Percentiles rank a stretch among this genome's conserved stretches.
Conservation (phyloP, 2,888 invertebrate species). For the Gryllus longicercus region DNA sequence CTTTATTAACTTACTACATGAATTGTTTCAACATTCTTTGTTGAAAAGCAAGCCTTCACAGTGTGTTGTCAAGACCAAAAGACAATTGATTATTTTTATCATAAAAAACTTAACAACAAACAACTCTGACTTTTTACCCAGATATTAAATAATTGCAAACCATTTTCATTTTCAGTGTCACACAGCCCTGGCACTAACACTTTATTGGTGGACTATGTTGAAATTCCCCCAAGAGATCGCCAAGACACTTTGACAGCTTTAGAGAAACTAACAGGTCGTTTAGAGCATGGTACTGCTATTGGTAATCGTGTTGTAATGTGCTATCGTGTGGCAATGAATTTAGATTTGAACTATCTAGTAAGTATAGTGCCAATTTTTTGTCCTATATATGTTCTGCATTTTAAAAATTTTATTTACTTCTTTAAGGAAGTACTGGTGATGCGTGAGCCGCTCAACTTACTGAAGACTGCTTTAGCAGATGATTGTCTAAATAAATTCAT, state of each 20-base stretch:
- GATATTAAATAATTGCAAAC: too few relatives aligned
- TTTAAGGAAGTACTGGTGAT: constrained; percentile 55
- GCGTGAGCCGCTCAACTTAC: constrained; percentile 51
- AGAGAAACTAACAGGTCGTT: constrained; percentile 52
- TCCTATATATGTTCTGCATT: neutral
- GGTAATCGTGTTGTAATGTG: constrained; percentile 56
- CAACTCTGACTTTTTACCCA: too few relatives aligned
- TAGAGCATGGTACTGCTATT: constrained; percentile 53
- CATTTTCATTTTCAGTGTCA: constrained; percentile 38
- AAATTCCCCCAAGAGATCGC: constrained; percentile 39
- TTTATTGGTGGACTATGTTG: constrained; percentile 30
- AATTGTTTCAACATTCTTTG: too few relatives aligned
- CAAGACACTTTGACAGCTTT: constrained; percentile 47
- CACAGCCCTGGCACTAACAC: constrained; percentile 38
- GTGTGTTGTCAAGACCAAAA: too few relatives aligned
- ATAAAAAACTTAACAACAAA: too few relatives aligned
- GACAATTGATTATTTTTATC: too few relatives aligned
- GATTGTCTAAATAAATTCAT: constrained; percentile 55
- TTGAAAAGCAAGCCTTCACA: too few relatives aligned
- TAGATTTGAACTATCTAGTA: constrained; percentile 44
- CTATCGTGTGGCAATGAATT: constrained; percentile 55
- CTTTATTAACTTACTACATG: too few relatives aligned
- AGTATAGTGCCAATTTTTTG: constrained; percentile 18
- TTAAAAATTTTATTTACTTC: constrained; percentile 42
- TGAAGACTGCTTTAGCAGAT: constrained; percentile 54